Evolutionary conservation across 2,888 invertebrate species (phyloP).

Genomic region (Morpho deidamia): DNA sequence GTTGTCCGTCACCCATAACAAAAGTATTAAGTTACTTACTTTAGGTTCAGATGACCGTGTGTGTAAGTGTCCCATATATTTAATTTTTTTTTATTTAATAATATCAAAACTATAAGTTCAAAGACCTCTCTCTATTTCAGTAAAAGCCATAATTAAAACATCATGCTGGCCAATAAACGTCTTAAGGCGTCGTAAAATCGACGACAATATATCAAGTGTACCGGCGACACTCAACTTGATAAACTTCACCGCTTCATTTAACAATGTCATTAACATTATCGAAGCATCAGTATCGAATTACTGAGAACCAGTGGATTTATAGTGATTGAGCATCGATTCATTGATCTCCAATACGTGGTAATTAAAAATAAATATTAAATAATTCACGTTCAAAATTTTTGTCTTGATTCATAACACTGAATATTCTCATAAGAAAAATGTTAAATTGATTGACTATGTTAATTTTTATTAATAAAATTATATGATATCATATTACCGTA

Average conservation of each 20-base stretch:
- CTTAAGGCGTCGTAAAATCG: conserved; percentile 15
- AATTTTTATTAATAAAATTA: too few relatives aligned
- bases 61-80: too few relatives aligned
- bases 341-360: background rate
- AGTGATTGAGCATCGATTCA: background rate
- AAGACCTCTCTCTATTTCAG: background rate
- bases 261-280: conserved; percentile 13
- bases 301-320: background rate
- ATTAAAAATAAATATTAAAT: too few relatives aligned
- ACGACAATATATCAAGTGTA: conserved; percentile 1
- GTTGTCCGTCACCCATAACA: too few relatives aligned
- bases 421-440: too few relatives aligned
- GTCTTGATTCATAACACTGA: too few relatives aligned
- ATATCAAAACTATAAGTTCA: background rate
- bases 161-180: conserved; percentile 15
- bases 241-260: conserved; percentile 16
- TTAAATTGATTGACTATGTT: too few relatives aligned
- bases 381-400: too few relatives aligned
- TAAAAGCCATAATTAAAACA: conserved; percentile 1
- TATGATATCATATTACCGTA: too few relatives aligned
- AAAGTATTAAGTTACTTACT: too few relatives aligned
- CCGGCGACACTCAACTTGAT: conserved; percentile 13
- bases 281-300: background rate
- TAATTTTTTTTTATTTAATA: too few relatives aligned
- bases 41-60: too few relatives aligned